phyloP scores from a whole-genome alignment of 2,888 invertebrate genomes.

The Drosophila maculinotata region DNA sequence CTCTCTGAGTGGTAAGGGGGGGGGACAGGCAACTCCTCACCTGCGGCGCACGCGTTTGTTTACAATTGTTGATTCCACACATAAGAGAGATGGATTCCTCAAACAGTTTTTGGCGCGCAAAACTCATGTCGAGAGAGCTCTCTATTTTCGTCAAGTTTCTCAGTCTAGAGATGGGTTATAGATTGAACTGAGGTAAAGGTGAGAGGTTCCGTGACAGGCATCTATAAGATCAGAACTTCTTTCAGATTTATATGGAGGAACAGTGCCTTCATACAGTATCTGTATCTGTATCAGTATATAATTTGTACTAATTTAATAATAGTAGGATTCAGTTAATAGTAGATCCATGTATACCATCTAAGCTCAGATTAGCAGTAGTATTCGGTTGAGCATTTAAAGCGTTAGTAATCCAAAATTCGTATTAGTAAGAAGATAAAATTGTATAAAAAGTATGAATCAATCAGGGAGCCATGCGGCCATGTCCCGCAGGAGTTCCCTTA shows the following conservation, averaged over 20 bases:
- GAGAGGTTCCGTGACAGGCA: too few species aligned
- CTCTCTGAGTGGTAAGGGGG: background rate
- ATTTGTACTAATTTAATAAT: too few species aligned
- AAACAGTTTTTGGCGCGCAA: conserved; percentile 69
- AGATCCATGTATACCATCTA: too few species aligned
- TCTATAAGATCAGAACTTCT: too few species aligned
- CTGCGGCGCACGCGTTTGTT: conserved; percentile 77
- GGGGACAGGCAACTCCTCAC: conserved; percentile 1
- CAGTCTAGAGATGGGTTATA: conserved; percentile 12
- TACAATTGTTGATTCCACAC: conserved; percentile 78
- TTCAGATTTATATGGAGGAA: too few species aligned
- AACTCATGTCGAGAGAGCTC: background rate
- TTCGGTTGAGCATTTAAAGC: background rate
- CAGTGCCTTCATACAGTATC: too few species aligned
- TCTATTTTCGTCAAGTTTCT: conserved; percentile 47
- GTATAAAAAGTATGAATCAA: background rate
- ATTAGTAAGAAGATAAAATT: background rate
- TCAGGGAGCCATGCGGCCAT: background rate
- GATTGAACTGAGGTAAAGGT: background rate
- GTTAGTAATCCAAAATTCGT: conserved; percentile 21
- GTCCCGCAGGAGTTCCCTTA: background rate
- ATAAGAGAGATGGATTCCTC: background rate
- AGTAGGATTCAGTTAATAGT: too few species aligned
- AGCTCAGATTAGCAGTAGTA: too few species aligned
- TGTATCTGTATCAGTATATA: too few species aligned